Percentiles rank a stretch among this genome's conserved stretches.
Evolutionary conservation across 2,113 vertebrate genomes (phyloP).

Genomic region (Gallinago paraguaiae): DNA sequence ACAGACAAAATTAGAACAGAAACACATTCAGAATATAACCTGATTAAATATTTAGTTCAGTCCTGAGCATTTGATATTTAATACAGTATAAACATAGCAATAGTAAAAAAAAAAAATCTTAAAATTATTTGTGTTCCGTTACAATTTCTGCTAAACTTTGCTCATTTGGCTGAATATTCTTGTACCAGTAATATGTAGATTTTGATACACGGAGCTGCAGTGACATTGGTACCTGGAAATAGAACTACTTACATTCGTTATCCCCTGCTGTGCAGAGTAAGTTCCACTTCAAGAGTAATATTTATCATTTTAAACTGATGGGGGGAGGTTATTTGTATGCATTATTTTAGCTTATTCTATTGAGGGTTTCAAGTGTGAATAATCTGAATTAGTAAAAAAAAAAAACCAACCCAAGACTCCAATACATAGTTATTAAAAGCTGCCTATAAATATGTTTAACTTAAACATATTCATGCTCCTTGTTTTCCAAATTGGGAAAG

Average conservation of each 20-base stretch:
- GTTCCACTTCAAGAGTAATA: constrained; percentile 51
- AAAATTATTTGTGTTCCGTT: constrained; percentile 67
- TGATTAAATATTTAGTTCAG: constrained; percentile 84
- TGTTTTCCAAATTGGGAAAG: not conserved
- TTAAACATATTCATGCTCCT: not conserved
- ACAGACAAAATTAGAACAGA: constrained; percentile 77
- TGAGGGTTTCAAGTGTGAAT: constrained; percentile 49
- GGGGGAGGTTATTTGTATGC: not conserved
- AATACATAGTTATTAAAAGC: constrained; percentile 54
- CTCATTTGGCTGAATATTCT: constrained; percentile 74
- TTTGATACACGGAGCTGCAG: constrained; percentile 64
- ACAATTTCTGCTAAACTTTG: constrained; percentile 65
- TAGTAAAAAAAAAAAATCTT: constrained; percentile 53
- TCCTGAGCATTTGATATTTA: constrained; percentile 82
- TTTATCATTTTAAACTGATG: constrained; percentile 56
- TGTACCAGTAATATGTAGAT: constrained; percentile 72
- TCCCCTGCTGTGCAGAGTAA: constrained; percentile 58
- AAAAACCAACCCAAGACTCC: not conserved
- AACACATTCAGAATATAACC: constrained; percentile 80
- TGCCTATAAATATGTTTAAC: constrained; percentile 49
- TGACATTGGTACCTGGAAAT: constrained; percentile 68
- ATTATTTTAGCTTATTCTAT: constrained; percentile 66
- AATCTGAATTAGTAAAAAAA: constrained; percentile 50
- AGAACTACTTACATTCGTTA: constrained; percentile 65
- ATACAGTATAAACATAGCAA: constrained; percentile 75